These are phyloP conservation scores for Phenganax subtilis DNA, from an alignment of 92 coral and sea anemone genomes.

Conservation along the genomic window DNA sequence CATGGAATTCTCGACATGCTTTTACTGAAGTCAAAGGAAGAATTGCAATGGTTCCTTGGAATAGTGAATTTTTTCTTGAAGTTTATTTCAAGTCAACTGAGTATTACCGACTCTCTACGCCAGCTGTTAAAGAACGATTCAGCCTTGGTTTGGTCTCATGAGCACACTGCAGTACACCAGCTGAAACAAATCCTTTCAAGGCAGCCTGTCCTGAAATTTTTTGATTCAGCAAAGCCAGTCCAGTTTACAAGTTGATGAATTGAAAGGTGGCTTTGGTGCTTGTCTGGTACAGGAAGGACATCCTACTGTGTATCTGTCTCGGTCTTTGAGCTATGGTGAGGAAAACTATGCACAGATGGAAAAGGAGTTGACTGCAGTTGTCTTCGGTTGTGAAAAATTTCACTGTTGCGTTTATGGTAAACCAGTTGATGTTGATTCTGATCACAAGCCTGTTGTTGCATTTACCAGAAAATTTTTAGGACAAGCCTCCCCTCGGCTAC, in stretches of 20 bases:
- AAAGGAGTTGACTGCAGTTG: slow-evolving; percentile 35
- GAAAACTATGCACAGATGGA: slow-evolving; percentile 32
- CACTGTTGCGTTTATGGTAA: slow-evolving; percentile 32
- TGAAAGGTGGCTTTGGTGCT: slow-evolving; percentile 30
- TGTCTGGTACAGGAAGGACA: slow-evolving; percentile 27
- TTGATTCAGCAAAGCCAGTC: slow-evolving; percentile 11
- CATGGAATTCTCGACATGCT: slow-evolving; percentile 41
- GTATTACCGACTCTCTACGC: slow-evolving; percentile 11
- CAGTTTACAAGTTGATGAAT: slow-evolving; percentile 33
- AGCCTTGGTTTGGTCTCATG: slow-evolving; percentile 27
- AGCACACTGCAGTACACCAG: slow-evolving; percentile 16
- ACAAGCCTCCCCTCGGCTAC: slow-evolving; percentile 32
- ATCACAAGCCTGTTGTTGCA: slow-evolving; percentile 24
- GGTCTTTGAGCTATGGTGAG: slow-evolving; percentile 16
- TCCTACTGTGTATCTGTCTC: slow-evolving; percentile 27
- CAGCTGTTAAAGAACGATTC: slow-evolving; percentile 31
- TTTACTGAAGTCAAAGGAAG: slow-evolving; percentile 22
- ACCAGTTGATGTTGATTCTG: slow-evolving; percentile 25
- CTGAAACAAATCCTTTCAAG: slow-evolving; percentile 24
- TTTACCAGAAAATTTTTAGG: slow-evolving; percentile 9
- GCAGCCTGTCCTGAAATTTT: slow-evolving; percentile 20
- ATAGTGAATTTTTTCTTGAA: slow-evolving; percentile 34
- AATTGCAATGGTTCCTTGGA: slow-evolving; percentile 27
- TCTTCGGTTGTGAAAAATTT: slow-evolving; percentile 35
- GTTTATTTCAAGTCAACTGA: not conserved